Evolutionary conservation across 2,888 invertebrate genomes (phyloP), one percentile per base, ranked within the genome.

Genomic region (Morpho helenor): DNA sequence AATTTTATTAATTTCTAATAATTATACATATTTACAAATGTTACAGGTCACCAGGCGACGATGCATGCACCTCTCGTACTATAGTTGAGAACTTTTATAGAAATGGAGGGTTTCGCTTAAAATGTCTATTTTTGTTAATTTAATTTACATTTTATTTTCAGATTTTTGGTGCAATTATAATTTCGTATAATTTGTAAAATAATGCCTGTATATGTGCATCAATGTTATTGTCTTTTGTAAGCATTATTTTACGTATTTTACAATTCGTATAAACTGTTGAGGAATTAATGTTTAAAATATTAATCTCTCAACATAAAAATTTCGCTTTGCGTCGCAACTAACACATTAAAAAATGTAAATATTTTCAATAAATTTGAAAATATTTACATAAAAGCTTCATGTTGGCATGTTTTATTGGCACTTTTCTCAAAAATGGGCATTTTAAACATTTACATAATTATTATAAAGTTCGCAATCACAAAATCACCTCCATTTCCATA

Each of bases 401-500:
- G 68, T 72, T 63, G 64, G 82, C 81, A 80, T 77, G 73, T 69
- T 61, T 68, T 65, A 62, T 68, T 67, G 63, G 68, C 67, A 69
- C 40, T 7, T 41, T 41, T 23, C 16, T 79, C 79, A 80, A 88
- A 87, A 87, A 90, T 88, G 88, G 89, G 89, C 88, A 88, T 90
- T 89, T 89, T 59, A 69, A 65, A 54, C 41, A 54, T 54, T 54
- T 31, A 48, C 47, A 42, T 42, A 44, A 9, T 7, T 41, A 53
- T 62, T 62, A 66, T 64, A 51, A 39, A 65, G 62, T 49, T 60
- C 59, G 52, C 63, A 16, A 16, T 47, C 59, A 59, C 63, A 69
- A 10, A 71, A 68, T 82, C 79, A 84, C 86, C 88, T 89, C 88
- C 89, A 87, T 88, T 89, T 89, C 88, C 77, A 79, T 87, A 82